phyloP scores from a whole-genome alignment of 2,113 vertebrate genomes.

The Patagioenas fasciata region DNA sequence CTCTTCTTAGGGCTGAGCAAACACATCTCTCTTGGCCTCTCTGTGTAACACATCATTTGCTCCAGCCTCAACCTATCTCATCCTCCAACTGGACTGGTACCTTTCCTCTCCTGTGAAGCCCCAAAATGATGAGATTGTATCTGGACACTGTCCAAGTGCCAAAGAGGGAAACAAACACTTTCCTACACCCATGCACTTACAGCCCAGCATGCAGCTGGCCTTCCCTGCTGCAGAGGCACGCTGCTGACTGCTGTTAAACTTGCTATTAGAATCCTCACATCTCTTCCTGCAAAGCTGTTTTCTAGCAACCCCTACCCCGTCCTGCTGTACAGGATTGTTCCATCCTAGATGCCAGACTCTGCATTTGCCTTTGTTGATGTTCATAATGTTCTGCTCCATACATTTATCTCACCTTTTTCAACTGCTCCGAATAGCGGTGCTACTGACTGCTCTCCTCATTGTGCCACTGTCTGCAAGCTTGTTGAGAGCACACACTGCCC shows the following conservation, averaged over 20 bases:
- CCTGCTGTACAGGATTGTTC: background rate
- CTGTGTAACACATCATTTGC: too few relatives aligned
- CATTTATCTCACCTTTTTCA: background rate
- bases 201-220: background rate
- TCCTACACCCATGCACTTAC: too few relatives aligned
- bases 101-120: background rate
- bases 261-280: too few relatives aligned
- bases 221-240: fast-evolving
- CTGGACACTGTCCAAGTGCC: background rate
- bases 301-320: background rate
- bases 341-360: background rate
- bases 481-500: background rate
- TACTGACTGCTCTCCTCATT: background rate
- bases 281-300: background rate
- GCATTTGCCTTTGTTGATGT: background rate
- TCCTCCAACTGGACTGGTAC: background rate
- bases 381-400: background rate
- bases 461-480: background rate
- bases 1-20: background rate
- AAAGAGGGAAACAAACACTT: background rate
- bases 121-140: background rate
- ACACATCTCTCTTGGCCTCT: background rate
- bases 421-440: background rate
- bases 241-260: background rate
- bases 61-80: background rate